Percentiles rank a stretch among this genome's conserved stretches.
Conservation (phyloP, 2,888 invertebrate genomes). For the Ceraclea dissimilis region DNA sequence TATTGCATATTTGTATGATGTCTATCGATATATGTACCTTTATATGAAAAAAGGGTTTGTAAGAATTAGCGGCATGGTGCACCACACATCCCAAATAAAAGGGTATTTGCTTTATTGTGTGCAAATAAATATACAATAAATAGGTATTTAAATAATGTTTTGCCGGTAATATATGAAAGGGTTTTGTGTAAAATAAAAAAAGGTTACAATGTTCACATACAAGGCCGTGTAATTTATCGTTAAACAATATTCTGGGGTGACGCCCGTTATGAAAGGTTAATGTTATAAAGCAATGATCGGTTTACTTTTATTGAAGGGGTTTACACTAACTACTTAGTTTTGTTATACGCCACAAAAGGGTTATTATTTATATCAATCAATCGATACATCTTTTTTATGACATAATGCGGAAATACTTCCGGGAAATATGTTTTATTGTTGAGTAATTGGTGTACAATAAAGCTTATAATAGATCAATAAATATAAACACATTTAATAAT, state of each 20-base stretch:
- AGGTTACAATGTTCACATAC: constrained; percentile 15
- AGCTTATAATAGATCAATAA: too few species aligned
- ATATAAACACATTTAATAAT: background rate
- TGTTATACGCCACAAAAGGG: constrained; percentile 21
- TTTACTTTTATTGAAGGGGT: constrained; percentile 20
- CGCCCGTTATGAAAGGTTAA: constrained; percentile 15
- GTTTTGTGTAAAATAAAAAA: constrained; percentile 15
- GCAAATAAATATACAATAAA: constrained; percentile 20
- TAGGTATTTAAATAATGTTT: constrained; percentile 23
- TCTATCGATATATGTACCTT: background rate
- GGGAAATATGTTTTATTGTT: constrained; percentile 7
- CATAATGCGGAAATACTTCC: constrained; percentile 5
- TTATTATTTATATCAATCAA: constrained; percentile 8
- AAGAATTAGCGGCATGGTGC: background rate
- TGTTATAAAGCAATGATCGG: constrained; percentile 22
- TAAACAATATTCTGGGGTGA: constrained; percentile 23
- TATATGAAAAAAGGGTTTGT: background rate
- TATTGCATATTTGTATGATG: background rate
- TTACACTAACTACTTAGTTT: constrained; percentile 15
- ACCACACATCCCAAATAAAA: constrained; percentile 9
- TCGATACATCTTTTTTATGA: constrained; percentile 12
- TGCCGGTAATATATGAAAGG: constrained; percentile 15
- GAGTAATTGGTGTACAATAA: constrained; percentile 4
- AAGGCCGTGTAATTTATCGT: constrained; percentile 23
- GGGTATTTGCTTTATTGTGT: constrained; percentile 20